phyloP scores from a whole-genome alignment of 1,140 invertebrate genomes.

The Hycleus phaleratus region DNA sequence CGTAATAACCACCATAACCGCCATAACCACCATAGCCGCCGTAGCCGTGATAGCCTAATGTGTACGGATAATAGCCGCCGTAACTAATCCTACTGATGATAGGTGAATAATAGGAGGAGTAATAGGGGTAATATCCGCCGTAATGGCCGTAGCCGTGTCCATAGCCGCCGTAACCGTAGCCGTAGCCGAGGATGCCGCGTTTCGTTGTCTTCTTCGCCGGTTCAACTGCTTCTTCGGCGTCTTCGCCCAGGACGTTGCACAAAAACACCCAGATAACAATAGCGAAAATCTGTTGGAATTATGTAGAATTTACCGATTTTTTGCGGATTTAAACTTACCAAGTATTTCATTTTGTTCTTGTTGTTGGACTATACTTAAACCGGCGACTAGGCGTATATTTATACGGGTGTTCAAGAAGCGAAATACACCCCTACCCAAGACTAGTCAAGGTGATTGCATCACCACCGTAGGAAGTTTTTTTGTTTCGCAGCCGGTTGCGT shows the following conservation, averaged over 20 bases:
- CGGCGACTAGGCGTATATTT: not conserved
- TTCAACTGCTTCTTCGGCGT: not conserved
- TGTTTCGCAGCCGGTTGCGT: slow-evolving; percentile 8
- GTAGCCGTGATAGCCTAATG: slow-evolving; percentile 10
- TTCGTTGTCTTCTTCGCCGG: slow-evolving; percentile 12
- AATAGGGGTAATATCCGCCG: slow-evolving; percentile 14
- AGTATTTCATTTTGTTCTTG: slow-evolving; percentile 1
- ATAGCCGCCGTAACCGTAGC: slow-evolving; percentile 21
- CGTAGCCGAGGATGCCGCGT: slow-evolving; percentile 20
- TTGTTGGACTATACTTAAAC: slow-evolving; percentile 1
- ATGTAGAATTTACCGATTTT: not conserved
- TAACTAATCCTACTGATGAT: slow-evolving; percentile 1
- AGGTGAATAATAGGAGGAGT: slow-evolving; percentile 1
- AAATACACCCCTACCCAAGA: slow-evolving; percentile 3
- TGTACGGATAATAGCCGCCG: slow-evolving; percentile 11
- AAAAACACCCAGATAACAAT: not conserved
- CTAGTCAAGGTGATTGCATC: not conserved
- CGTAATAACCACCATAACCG: slow-evolving; percentile 18
- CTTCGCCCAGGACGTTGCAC: not conserved
- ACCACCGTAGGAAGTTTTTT: slow-evolving; percentile 11
- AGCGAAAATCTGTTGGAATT: not conserved
- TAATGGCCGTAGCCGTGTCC: slow-evolving; percentile 13
- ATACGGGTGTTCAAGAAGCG: not conserved
- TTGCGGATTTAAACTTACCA: not conserved
- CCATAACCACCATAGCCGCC: slow-evolving; percentile 16